Conservation (phyloP, 1,140 invertebrate genomes). For the Ditylenchus dipsaci region DNA sequence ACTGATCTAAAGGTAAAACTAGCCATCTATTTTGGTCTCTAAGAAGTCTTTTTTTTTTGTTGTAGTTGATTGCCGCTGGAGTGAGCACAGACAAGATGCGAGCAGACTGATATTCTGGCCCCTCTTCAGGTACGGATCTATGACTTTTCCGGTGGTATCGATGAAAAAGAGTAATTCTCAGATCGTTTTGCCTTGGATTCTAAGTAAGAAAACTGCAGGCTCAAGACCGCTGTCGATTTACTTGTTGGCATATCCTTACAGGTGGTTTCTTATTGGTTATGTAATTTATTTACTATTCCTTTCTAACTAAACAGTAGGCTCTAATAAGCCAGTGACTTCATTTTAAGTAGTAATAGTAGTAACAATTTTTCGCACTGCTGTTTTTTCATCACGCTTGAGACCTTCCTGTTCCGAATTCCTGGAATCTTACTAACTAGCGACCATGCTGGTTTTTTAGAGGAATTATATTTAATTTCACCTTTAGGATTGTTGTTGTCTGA, state of each 20-base stretch:
- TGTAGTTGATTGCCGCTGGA: constrained; percentile 63
- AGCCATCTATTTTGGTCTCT: neutral
- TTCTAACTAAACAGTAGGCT: too few relatives aligned
- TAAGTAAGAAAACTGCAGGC: constrained; percentile 81
- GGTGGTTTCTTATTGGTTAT: neutral
- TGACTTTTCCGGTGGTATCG: too few relatives aligned
- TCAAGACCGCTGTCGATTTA: constrained; percentile 66
- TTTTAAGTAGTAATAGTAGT: too few relatives aligned
- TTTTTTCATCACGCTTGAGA: too few relatives aligned
- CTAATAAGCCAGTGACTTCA: too few relatives aligned
- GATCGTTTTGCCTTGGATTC: constrained; percentile 80
- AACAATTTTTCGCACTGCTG: too few relatives aligned
- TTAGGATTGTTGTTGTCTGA: constrained; percentile 72
- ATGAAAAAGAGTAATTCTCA: neutral
- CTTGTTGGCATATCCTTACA: constrained; percentile 78
- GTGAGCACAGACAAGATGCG: constrained; percentile 87
- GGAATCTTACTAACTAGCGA: too few relatives aligned
- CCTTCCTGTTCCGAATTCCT: too few relatives aligned
- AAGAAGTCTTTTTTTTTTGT: neutral
- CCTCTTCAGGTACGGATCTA: constrained; percentile 66
- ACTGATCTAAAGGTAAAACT: constrained; percentile 73
- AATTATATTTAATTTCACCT: neutral
- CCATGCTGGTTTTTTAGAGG: constrained; percentile 71
- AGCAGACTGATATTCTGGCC: constrained; percentile 65
- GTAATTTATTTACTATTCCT: too few relatives aligned